phyloP scores from a whole-genome alignment of 2,888 invertebrate genomes.

The Thymelicus lineola region DNA sequence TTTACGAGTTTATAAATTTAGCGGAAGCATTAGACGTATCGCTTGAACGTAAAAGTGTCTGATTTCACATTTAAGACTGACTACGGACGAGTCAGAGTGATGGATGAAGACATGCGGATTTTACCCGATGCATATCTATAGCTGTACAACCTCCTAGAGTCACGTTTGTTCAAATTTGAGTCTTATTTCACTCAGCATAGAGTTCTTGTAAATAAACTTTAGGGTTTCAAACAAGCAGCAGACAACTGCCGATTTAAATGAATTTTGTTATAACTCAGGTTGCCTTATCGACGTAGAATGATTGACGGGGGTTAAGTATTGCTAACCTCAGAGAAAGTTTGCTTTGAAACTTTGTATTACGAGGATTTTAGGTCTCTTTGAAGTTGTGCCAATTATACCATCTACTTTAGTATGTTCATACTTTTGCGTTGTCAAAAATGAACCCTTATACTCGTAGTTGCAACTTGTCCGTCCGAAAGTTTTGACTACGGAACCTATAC shows the following conservation, averaged over 20 bases:
- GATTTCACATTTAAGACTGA: slow-evolving; percentile 45
- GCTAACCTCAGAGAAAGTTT: slow-evolving; percentile 34
- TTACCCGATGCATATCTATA: slow-evolving; percentile 42
- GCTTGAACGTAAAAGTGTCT: slow-evolving; percentile 43
- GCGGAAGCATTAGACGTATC: slow-evolving; percentile 27
- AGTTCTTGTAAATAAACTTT: not conserved
- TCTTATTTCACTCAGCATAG: not conserved
- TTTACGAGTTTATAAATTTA: slow-evolving; percentile 12
- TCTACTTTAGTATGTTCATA: not conserved
- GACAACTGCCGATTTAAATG: slow-evolving; percentile 44
- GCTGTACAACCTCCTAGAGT: not conserved
- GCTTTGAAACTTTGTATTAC: slow-evolving; percentile 26
- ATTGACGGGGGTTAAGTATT: slow-evolving; percentile 37
- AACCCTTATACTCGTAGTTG: no score
- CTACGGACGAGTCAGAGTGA: slow-evolving; percentile 60
- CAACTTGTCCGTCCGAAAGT: no score
- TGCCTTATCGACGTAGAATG: slow-evolving; percentile 32
- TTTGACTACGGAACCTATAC: no score
- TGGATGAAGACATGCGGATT: slow-evolving; percentile 60
- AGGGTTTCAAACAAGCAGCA: slow-evolving; percentile 36
- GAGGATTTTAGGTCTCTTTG: slow-evolving; percentile 25
- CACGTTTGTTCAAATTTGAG: not conserved
- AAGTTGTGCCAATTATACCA: not conserved
- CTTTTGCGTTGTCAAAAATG: no score
- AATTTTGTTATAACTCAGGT: slow-evolving; percentile 41